Base-by-base conservation (phyloP, 2,113 vertebrate species). In the Felis catus region DNA sequence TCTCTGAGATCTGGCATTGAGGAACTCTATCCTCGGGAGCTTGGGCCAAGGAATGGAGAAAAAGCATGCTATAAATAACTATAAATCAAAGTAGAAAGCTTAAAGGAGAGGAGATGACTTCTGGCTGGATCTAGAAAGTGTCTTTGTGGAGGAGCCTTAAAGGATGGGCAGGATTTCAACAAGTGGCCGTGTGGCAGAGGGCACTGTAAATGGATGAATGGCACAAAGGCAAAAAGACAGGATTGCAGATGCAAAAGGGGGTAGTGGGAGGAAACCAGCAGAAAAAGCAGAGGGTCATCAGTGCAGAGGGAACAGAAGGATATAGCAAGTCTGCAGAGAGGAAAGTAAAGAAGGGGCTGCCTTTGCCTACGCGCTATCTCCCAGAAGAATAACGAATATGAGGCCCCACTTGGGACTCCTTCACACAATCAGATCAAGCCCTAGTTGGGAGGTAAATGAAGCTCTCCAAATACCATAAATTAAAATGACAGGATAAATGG, bases 51-150 rank as follows among this genome's bases (percentile, higher is more conserved):
- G 14, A 12, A 16, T 0, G 41, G 78, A 94, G 78, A 73, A 95
- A 89, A 94, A 45, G 4, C 27, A 55, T 58, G 19, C 14, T 91
- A 92, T 96, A 92, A 94, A 84, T 88, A 96, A 31, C 39, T 84
- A 70, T 31, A 81, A 96, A 71, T 94, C 87, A 84, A 97, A 79
- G n/a, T 41, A 65, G 71, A 81, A 70, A 68, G 76, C 33, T 91
- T 78, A 65, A 12, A 73, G 23, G 66, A 65, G 25, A 84, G 12
- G 13, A 71, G 88, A 74, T 25, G 12, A 33, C 74, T 94, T 95
- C 65, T 83, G 71, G 10, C 51, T 85, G 33, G 51, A 78, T 85
- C 51, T 36, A 73, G 14, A 92, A 95, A 41, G 41, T 79, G 48
- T 29, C 14, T 94, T 86, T 61, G 45, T 51, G 41, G 29, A 41